Evolutionary conservation across 2,113 vertebrate genomes (phyloP), one percentile per base, ranked within the genome.

Genomic region (Atrichornis clamosus): DNA sequence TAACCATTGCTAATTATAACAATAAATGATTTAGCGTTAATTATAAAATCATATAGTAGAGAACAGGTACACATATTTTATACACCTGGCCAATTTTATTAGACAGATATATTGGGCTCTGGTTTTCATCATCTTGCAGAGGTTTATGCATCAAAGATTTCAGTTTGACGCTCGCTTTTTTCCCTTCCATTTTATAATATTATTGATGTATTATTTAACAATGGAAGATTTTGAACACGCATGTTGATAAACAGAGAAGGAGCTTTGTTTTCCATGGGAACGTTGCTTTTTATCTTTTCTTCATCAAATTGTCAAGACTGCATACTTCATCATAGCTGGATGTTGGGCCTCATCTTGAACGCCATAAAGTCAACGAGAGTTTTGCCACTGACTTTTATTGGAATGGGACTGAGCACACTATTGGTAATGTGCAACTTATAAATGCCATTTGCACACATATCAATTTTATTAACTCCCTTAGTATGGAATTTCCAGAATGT

Each of bases 191-290:
- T 96, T 96, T 88, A 92, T 87, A 88, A 60, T 42, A 84, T 95
- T 95, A 97, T 93, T 96, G 96, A 97, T 97, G 96, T 94, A 96
- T 97, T 96, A 97, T 97, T 97, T 93, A 97, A 91, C n/a, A 6
- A 70, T 9, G 47, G 90, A 91, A 90, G 76, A 95, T 96, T 96
- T 84, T 39, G 78, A 93, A 95, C 65, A 90, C 1, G 6, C 79
- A 68, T 97, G 96, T 96, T 96, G 94, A 91, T 93, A 94, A 97
- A 95, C 77, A 96, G 87, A 76, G 20, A 5, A 59, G 64, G n/a
- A 90, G 35, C 92, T 96, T 95, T 96, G 94, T 96, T 95, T 95
- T 96, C 84, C 33, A 30, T 74, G 73, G 72, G 75, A 93, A 68
- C 14, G 13, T 39, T 90, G 60, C 58, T 95, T 96, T 97, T 97